Evolutionary conservation across 2,888 invertebrate genomes (phyloP).

Genomic region (Agriotes lineatus): DNA sequence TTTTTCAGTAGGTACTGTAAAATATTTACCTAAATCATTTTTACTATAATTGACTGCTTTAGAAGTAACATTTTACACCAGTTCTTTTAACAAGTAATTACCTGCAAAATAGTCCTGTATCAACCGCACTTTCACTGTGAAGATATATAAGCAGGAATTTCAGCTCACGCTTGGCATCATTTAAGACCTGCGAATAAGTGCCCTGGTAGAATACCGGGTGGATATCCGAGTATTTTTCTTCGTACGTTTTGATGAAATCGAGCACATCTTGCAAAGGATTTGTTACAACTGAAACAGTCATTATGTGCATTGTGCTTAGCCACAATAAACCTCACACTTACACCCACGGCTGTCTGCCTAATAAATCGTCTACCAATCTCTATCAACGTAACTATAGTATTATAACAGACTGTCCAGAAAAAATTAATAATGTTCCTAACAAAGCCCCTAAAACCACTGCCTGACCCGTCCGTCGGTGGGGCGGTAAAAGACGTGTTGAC

Average conservation of each 20-base stretch:
- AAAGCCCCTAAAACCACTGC: conserved; percentile 75
- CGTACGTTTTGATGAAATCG: conserved; percentile 85
- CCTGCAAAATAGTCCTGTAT: conserved; percentile 88
- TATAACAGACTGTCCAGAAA: conserved; percentile 88
- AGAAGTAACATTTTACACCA: background rate
- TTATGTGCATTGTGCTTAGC: background rate
- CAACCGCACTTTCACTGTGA: conserved; percentile 87
- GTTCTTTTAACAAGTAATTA: conserved; percentile 54
- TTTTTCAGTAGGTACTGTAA: too few species aligned
- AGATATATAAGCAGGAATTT: conserved; percentile 94
- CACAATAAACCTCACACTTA: conserved; percentile 71
- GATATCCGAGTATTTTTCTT: conserved; percentile 79
- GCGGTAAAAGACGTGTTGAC: conserved; percentile 77
- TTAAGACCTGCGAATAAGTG: conserved; percentile 90
- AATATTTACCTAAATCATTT: too few species aligned
- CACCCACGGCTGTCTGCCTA: conserved; percentile 82
- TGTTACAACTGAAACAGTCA: conserved; percentile 64
- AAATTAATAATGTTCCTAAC: conserved; percentile 82
- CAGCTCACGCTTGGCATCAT: conserved; percentile 95
- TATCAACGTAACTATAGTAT: conserved; percentile 83
- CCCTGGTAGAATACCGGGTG: conserved; percentile 97
- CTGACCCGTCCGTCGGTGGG: conserved; percentile 66
- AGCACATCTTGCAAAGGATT: conserved; percentile 94
- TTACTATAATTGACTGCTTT: too few species aligned
- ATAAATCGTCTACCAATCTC: conserved; percentile 84